Percentiles rank a stretch among this genome's conserved stretches.
These are phyloP conservation scores for Cylas formicarius DNA, from an alignment of 1,140 invertebrate genomes.

Conservation along the genomic window DNA sequence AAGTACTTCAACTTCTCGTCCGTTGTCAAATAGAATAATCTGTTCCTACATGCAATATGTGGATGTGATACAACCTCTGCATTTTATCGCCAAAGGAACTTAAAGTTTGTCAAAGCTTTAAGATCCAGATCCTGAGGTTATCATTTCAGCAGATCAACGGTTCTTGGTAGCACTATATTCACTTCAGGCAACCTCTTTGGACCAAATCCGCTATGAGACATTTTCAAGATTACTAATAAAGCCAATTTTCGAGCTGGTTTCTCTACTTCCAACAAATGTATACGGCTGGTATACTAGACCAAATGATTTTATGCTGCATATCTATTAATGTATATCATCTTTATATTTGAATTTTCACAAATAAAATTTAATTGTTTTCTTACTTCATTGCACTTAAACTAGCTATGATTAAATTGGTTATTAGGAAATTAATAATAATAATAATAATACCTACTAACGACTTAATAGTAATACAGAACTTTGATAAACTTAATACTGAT, in stretches of 20 bases:
- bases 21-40: constrained; percentile 4
- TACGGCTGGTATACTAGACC: not conserved
- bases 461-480: too few species aligned
- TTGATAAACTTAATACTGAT: too few species aligned
- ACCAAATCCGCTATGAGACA: constrained; percentile 2
- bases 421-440: too few species aligned
- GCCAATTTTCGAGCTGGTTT: constrained; percentile 3
- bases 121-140: constrained; percentile 6
- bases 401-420: too few species aligned
- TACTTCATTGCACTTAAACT: too few species aligned
- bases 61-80: constrained; percentile 9
- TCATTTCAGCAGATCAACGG: too few species aligned
- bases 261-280: constrained; percentile 7
- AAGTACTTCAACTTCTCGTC: too few species aligned
- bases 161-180: not conserved
- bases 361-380: too few species aligned
- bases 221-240: constrained; percentile 1
- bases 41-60: constrained; percentile 4
- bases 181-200: constrained; percentile 1
- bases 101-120: constrained; percentile 6
- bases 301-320: not conserved
- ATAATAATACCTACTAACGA: too few species aligned
- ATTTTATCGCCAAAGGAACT: constrained; percentile 6
- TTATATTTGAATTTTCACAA: too few species aligned
- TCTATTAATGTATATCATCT: constrained; percentile 2